These are phyloP conservation scores for Druceiella hillmani DNA, from an alignment of 2,888 invertebrate genomes.

Conservation along the genomic window DNA sequence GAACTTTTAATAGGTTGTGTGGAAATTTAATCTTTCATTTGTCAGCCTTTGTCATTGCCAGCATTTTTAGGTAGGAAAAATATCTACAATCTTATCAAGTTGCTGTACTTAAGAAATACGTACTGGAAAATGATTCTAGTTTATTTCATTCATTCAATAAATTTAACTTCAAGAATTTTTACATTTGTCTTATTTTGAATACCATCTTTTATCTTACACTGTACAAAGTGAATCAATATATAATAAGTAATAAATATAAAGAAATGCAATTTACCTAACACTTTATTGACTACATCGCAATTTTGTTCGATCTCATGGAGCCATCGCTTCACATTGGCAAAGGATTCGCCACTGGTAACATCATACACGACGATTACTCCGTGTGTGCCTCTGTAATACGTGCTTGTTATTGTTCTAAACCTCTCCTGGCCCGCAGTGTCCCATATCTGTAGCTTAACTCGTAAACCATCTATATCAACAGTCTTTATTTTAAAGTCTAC, in stretches of 20 bases:
- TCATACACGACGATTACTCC: constrained; percentile 99
- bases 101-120: too few species aligned
- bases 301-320: constrained; percentile 98
- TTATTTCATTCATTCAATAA: too few species aligned
- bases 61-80: too few species aligned
- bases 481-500: constrained; percentile 99
- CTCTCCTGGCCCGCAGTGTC: constrained; percentile 97
- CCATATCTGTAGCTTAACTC: constrained; percentile 96
- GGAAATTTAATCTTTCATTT: too few species aligned
- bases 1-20: too few species aligned
- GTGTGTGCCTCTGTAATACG: constrained; percentile 98
- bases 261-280: constrained; percentile 68
- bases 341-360: constrained; percentile 97
- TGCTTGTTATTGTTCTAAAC: constrained; percentile 98
- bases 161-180: too few species aligned
- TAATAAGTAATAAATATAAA: neutral
- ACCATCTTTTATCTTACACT: too few species aligned
- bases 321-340: constrained; percentile 99
- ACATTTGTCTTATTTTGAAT: too few species aligned
- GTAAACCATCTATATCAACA: constrained; percentile 83
- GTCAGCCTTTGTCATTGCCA: too few species aligned
- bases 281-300: constrained; percentile 98
- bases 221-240: too few species aligned
- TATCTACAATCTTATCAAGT: too few species aligned
- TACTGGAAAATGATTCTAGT: too few species aligned